phyloP scores from a whole-genome alignment of 2,797 vertebrate species.

The Manis crassicaudata region DNA sequence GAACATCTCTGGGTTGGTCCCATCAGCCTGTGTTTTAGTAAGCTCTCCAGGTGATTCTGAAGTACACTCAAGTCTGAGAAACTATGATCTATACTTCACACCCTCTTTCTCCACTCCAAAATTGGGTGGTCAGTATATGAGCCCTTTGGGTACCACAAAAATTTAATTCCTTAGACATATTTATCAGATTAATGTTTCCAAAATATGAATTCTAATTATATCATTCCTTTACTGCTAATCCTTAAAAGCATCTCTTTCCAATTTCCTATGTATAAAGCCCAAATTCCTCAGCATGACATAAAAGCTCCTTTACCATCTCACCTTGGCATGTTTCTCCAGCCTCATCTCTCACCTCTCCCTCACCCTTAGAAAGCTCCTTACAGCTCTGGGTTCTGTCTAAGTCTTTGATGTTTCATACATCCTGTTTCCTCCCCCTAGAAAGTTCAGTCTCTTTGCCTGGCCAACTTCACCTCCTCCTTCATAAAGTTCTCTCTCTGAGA shows the following conservation, averaged over 20 bases:
- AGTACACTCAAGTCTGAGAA: neutral
- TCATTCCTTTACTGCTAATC: neutral
- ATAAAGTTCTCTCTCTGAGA: neutral
- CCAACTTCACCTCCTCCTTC: neutral
- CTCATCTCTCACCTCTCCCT: neutral
- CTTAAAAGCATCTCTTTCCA: neutral
- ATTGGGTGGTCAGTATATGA: neutral
- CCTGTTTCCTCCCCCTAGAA: neutral
- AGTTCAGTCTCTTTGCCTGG: neutral
- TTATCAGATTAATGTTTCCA: neutral
- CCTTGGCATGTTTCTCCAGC: neutral
- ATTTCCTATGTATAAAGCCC: neutral
- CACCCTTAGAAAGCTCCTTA: neutral
- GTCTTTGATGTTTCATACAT: neutral
- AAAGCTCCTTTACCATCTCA: neutral
- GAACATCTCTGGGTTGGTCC: neutral
- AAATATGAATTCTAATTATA: constrained; percentile 26
- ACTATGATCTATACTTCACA: neutral
- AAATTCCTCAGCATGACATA: neutral
- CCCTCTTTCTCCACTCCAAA: neutral
- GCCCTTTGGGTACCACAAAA: neutral
- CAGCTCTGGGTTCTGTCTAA: neutral
- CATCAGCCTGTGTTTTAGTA: neutral
- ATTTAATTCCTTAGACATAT: neutral
- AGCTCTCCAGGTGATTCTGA: neutral